Percentiles rank a stretch among this genome's conserved stretches.
Conservation (phyloP, 2,797 vertebrate species). For the Chromis chromis region DNA sequence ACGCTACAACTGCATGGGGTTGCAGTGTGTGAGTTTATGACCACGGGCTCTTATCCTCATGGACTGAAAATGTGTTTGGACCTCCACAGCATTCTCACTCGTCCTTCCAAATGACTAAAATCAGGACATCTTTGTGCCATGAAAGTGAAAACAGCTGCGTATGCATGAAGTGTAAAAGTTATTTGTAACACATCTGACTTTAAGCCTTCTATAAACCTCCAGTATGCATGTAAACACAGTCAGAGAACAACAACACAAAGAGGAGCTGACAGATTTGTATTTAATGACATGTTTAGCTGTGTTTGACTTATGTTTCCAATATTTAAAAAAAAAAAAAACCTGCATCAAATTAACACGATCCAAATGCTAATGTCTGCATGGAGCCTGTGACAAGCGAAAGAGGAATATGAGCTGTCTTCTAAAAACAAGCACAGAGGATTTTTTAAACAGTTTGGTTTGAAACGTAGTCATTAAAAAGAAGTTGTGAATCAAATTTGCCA, state of each 20-base stretch:
- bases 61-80: constrained; percentile 62
- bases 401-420: not conserved
- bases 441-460: constrained; percentile 22
- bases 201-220: not conserved
- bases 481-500: constrained; percentile 20
- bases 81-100: constrained; percentile 39
- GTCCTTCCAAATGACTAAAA: constrained; percentile 18
- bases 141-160: constrained; percentile 32
- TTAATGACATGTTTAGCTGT: constrained; percentile 28
- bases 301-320: not conserved
- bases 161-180: constrained; percentile 1
- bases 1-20: constrained; percentile 53
- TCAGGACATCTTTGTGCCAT: not conserved
- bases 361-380: constrained; percentile 3
- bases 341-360: constrained; percentile 12
- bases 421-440: not conserved
- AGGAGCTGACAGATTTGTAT: constrained; percentile 1
- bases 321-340: constrained; percentile 3
- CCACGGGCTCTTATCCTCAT: constrained; percentile 43
- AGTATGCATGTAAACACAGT: not conserved
- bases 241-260: not conserved
- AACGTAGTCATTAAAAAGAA: constrained; percentile 21
- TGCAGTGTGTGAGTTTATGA: constrained; percentile 60
- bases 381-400: constrained; percentile 1
- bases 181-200: constrained; percentile 20